Base-by-base conservation (phyloP, 2,797 vertebrate genomes). In the Phataginus tetradactyla region DNA sequence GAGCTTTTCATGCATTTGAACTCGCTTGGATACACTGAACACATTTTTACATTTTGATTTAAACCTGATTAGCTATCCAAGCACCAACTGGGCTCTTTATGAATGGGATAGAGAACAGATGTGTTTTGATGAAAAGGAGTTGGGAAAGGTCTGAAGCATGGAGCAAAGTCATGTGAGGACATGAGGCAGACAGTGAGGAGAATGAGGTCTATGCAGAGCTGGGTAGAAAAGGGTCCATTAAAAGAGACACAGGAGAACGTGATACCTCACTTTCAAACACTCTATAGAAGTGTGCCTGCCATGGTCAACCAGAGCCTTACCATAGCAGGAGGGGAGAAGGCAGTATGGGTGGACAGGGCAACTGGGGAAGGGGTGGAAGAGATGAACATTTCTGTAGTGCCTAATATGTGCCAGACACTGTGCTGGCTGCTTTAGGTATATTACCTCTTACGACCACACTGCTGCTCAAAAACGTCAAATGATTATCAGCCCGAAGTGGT, bases 21-120 rank as follows among this genome's bases (percentile, higher is more conserved):
- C 61, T 78, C 81, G 80, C 86, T 74, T 93, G 68, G 68, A 88
- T 81, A 64, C 83, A 72, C 0, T 55, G 61, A 95, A 86, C 34
- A 79, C 63, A 90, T n/a, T 86, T 93, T 87, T 42, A 87, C 68
- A 27, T 64, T 88, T 84, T 93, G 42, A 93, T 94, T 88, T 66
- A 39, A 90, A 92, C 51, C 64, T 92, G 61, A 91, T 91, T 86
- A 88, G 53, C 39, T 91, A 27, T 66, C 66, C 51, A 88, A 37
- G 23, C 21, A 87, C 32, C 64, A 37, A 5, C 74, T 66, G 34
- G 78, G 71, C 71, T 72, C 71, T 86, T 77, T 85, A 45, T 34
- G 77, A 97, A 88, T 59, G 51, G 32, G 45, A 29, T 29, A 42
- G 53, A 96, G 59, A 77, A 78, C 34, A 89, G 72, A 79, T 14